phyloP scores from a whole-genome alignment of 1,140 invertebrate genomes.

The Lerema accius region DNA sequence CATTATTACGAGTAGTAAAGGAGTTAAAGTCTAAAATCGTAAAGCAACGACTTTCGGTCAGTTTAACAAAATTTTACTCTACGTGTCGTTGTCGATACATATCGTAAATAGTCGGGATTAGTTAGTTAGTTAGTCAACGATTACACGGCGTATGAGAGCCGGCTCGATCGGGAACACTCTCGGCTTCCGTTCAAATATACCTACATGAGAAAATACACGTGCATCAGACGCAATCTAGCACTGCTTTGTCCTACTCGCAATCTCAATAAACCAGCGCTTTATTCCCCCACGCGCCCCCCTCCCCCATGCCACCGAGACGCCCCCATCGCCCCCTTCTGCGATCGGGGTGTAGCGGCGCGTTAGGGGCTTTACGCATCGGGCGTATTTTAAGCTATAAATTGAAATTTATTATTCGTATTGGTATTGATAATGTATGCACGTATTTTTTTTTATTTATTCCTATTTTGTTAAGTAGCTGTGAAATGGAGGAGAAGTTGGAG shows the following conservation, averaged over 20 bases:
- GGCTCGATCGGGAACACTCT: slow-evolving; percentile 7
- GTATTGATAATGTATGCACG: too few species aligned
- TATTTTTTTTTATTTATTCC: too few species aligned
- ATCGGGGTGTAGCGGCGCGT: slow-evolving; percentile 27
- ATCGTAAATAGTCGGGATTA: too few species aligned
- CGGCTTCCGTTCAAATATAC: slow-evolving; percentile 17
- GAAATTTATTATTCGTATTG: too few species aligned
- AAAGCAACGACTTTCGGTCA: too few species aligned
- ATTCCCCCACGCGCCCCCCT: slow-evolving; percentile 63
- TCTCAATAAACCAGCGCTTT: slow-evolving; percentile 74
- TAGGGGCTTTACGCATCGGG: slow-evolving; percentile 17
- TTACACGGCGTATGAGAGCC: neutral
- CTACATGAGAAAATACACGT: slow-evolving; percentile 17
- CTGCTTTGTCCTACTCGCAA: slow-evolving; percentile 72
- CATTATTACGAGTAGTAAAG: too few species aligned
- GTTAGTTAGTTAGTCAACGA: too few species aligned
- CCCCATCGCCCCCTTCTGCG: slow-evolving; percentile 48
- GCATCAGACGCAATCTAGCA: slow-evolving; percentile 33
- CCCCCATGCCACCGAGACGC: slow-evolving; percentile 51
- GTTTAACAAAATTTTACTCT: too few species aligned
- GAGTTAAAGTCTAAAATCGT: too few species aligned
- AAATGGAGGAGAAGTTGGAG: too few species aligned
- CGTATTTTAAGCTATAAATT: slow-evolving; percentile 47
- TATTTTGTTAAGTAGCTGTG: too few species aligned
- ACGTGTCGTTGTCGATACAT: too few species aligned